Evolutionary conservation across 2,888 invertebrate genomes (phyloP), one percentile per base, ranked within the genome.

Genomic region (Fragum whitleyi): DNA sequence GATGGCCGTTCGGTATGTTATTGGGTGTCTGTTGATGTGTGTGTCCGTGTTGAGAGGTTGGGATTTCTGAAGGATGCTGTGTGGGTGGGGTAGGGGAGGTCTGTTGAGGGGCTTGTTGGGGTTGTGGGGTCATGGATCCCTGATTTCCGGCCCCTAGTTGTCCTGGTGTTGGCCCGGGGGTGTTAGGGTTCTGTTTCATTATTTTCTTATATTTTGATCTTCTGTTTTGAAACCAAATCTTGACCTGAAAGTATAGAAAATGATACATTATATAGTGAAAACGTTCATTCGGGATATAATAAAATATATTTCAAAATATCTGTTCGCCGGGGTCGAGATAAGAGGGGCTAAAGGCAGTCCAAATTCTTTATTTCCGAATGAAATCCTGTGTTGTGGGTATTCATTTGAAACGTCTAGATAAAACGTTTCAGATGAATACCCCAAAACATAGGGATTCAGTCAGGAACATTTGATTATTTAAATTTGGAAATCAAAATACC

Each of bases 141-240:
- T 84, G 85, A 65, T 65, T 42, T 14, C 77, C 86, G 73, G 69
- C 70, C 16, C 79, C 74, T 57, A 82, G 65, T 61, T 86, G 82
- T 47, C 79, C 73, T 29, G 65, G 70, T 19, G 77, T 51, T 16
- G 81, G 70, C 19, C 42, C 36, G 19, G 81, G 81, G 21, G 82
- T 77, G 26, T 84, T 82, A 6, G 87, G 88, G 57, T 76, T 85
- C 55, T 90, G 89, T 67, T 90, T 90, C 88, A 90, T 90, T 29
- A 90, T 88, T 68, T 90, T 90, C 88, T 90, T 90, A 81, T 88
- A 89, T 61, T 90, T 90, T 53, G 90, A 90, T 9, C 90, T 83
- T 61, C 88, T 81, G 81, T 90, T 90, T 75, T 90, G 90, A 79
- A 90, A 90, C 89, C 89, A 90, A 39, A 90, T 90, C 81, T 90